phyloP scores from a whole-genome alignment of 2,797 vertebrate genomes.

The Amblyopsis hoosieri region DNA sequence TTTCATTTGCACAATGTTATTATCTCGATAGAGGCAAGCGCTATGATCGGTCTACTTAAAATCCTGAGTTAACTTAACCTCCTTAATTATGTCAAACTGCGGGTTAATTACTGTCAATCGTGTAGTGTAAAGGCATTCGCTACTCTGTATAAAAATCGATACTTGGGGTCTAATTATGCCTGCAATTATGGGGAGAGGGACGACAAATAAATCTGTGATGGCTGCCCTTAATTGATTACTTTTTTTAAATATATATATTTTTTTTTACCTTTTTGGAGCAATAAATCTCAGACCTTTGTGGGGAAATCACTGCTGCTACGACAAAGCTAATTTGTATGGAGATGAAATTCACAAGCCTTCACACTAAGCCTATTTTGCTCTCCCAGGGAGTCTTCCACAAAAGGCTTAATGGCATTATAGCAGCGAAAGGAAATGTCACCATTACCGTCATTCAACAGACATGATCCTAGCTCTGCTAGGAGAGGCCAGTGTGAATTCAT shows the following conservation, averaged over 20 bases:
- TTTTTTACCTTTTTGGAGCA: constrained; percentile 45
- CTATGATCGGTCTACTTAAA: constrained; percentile 2
- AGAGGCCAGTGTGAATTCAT: constrained; percentile 9
- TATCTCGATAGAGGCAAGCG: neutral
- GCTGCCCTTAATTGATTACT: constrained; percentile 41
- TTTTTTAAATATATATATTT: constrained; percentile 10
- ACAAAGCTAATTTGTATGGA: constrained; percentile 10
- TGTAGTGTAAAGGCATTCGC: constrained; percentile 44
- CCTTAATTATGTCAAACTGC: constrained; percentile 41
- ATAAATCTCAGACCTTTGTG: constrained; percentile 55
- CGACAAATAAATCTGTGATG: constrained; percentile 35
- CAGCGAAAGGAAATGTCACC: constrained; percentile 8
- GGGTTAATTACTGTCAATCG: constrained; percentile 56
- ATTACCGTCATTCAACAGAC: constrained; percentile 7
- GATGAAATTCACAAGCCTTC: constrained; percentile 17
- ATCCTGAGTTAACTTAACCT: constrained; percentile 11
- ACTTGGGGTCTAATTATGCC: constrained; percentile 55
- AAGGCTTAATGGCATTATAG: constrained; percentile 12
- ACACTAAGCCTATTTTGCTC: neutral
- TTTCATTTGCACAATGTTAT: neutral
- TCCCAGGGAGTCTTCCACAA: constrained; percentile 5
- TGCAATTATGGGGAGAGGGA: constrained; percentile 35
- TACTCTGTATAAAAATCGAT: constrained; percentile 55
- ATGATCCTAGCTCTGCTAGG: constrained; percentile 4
- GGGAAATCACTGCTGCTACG: constrained; percentile 33